Evolutionary conservation across 2,888 invertebrate genomes (phyloP).

Genomic region (Crossocerus cetratus): DNA sequence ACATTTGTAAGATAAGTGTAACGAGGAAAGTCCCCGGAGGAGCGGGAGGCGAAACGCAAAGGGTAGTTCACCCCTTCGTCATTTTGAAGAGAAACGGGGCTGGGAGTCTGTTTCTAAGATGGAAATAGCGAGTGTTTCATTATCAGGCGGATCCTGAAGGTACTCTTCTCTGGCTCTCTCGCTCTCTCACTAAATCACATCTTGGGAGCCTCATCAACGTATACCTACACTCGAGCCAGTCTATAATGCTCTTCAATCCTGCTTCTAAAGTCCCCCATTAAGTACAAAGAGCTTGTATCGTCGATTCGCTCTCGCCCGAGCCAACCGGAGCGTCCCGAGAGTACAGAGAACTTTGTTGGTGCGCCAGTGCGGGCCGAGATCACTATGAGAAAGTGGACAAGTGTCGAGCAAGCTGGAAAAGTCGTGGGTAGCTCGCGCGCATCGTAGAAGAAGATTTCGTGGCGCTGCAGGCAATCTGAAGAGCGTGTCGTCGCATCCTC

Average conservation of each 20-base stretch:
- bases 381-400: neutral
- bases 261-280: neutral
- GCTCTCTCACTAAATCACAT: neutral
- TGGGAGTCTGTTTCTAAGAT: neutral
- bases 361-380: no score
- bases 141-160: neutral
- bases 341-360: no score
- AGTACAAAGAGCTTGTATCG: no score
- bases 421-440: neutral
- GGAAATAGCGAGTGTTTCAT: slow-evolving; percentile 1
- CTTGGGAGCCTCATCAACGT: neutral
- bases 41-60: neutral
- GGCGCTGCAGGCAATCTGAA: slow-evolving; percentile 22
- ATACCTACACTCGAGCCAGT: no score
- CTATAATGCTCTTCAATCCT: neutral
- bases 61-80: neutral
- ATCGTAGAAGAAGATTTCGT: slow-evolving; percentile 8
- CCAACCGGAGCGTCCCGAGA: no score
- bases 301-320: no score
- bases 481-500: slow-evolving; percentile 57
- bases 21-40: slow-evolving; percentile 19
- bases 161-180: neutral
- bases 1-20: slow-evolving; percentile 36
- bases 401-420: slow-evolving; percentile 1
- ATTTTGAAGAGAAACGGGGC: slow-evolving; percentile 1